Conservation (phyloP, 1,140 invertebrate genomes). For the Bicyclus anynana region DNA sequence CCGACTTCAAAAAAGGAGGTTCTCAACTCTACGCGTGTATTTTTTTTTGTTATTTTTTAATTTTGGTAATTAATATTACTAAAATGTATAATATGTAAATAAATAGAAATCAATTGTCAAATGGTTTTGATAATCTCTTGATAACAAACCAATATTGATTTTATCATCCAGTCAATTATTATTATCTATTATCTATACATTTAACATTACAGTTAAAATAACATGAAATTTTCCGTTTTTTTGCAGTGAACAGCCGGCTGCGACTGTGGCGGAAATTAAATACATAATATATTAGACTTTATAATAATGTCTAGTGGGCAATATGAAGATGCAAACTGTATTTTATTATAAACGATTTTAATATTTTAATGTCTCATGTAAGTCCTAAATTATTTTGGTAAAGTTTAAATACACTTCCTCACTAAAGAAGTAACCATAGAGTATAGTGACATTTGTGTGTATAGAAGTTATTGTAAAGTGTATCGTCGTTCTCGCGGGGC, state of each 20-base stretch:
- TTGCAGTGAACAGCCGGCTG: conserved; percentile 43
- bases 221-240: too few species aligned
- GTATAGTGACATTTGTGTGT: conserved; percentile 51
- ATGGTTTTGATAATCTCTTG: too few species aligned
- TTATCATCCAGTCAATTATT: too few species aligned
- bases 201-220: too few species aligned
- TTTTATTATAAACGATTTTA: conserved; percentile 55
- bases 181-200: too few species aligned
- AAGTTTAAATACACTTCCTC: conserved; percentile 68
- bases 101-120: too few species aligned
- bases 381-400: conserved; percentile 75
- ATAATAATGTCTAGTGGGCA: conserved; percentile 41
- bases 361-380: conserved; percentile 49
- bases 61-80: too few species aligned
- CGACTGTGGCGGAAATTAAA: conserved; percentile 27
- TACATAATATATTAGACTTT: conserved; percentile 35
- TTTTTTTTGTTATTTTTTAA: too few species aligned
- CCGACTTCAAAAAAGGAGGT: too few species aligned
- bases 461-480: conserved; percentile 39
- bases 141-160: too few species aligned
- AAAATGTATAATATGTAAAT: too few species aligned
- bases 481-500: conserved; percentile 35
- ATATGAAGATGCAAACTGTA: conserved; percentile 62
- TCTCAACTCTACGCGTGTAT: too few species aligned
- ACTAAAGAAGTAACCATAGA: conserved; percentile 55